Evolutionary conservation across 2,888 invertebrate species (phyloP).

Genomic region (Parascotia fuliginaria): DNA sequence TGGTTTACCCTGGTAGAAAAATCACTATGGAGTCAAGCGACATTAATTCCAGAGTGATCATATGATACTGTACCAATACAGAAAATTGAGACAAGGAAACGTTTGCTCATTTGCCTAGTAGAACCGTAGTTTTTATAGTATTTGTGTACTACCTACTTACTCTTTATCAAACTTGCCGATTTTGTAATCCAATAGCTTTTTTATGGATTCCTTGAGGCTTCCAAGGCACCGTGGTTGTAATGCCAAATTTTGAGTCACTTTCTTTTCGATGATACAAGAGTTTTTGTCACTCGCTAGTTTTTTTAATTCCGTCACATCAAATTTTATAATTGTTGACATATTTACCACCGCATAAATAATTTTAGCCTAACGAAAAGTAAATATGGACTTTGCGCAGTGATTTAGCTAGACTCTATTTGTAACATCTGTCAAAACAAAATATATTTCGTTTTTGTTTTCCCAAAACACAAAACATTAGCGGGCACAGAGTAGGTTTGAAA

Average conservation of each 20-base stretch:
- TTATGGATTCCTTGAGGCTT: slow-evolving; percentile 85
- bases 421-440: neutral
- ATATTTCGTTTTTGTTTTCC: too few species aligned
- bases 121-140: neutral
- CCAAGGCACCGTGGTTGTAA: slow-evolving; percentile 88
- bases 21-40: too few species aligned
- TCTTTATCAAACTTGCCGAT: slow-evolving; percentile 87
- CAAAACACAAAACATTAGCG: too few species aligned
- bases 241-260: slow-evolving; percentile 84
- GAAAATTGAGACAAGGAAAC: too few species aligned
- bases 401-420: too few species aligned
- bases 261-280: slow-evolving; percentile 85
- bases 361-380: slow-evolving; percentile 15
- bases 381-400: neutral
- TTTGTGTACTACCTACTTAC: slow-evolving; percentile 69
- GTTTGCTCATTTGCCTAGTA: too few species aligned
- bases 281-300: slow-evolving; percentile 84
- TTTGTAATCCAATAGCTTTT: slow-evolving; percentile 85
- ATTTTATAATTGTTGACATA: slow-evolving; percentile 82
- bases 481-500: too few species aligned
- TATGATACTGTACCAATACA: too few species aligned
- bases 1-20: too few species aligned
- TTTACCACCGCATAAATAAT: slow-evolving; percentile 36
- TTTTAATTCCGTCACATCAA: slow-evolving; percentile 82
- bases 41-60: too few species aligned